Conservation (phyloP, 2,113 vertebrate genomes). For the Elephantulus edwardii region DNA sequence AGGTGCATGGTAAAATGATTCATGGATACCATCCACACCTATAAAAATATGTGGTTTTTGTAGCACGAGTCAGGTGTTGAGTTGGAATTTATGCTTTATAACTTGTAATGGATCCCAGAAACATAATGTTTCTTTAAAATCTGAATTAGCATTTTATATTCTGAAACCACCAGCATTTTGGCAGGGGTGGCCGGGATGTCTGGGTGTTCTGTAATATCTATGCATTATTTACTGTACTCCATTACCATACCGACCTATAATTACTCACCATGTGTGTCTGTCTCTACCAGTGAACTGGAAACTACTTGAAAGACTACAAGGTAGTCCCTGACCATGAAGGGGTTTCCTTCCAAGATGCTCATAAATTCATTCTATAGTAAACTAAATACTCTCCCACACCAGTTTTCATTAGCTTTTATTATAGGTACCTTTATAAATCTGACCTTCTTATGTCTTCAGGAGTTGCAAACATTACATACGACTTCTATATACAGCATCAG, state of each 20-base stretch:
- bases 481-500: background rate
- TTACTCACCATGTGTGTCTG: background rate
- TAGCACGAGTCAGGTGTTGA: slow-evolving; percentile 55
- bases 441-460: background rate
- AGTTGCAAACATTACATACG: background rate
- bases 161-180: slow-evolving; percentile 33
- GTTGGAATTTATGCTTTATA: slow-evolving; percentile 41
- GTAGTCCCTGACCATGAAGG: too few species aligned
- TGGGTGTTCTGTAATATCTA: background rate
- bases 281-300: background rate
- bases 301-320: background rate
- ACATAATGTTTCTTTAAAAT: slow-evolving; percentile 49
- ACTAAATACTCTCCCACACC: background rate
- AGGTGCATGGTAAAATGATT: slow-evolving; percentile 31
- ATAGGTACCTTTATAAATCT: background rate
- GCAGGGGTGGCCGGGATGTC: background rate
- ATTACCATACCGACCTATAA: background rate
- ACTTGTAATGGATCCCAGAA: slow-evolving; percentile 2
- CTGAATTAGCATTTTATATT: slow-evolving; percentile 49
- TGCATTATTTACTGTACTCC: slow-evolving; percentile 17
- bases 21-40: slow-evolving; percentile 14
- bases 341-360: background rate
- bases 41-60: slow-evolving; percentile 39
- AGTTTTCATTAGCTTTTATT: background rate
- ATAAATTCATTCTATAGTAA: background rate